These are phyloP conservation scores for Eurystomus gularis DNA, from an alignment of 2,113 vertebrate species.

Conservation along the genomic window DNA sequence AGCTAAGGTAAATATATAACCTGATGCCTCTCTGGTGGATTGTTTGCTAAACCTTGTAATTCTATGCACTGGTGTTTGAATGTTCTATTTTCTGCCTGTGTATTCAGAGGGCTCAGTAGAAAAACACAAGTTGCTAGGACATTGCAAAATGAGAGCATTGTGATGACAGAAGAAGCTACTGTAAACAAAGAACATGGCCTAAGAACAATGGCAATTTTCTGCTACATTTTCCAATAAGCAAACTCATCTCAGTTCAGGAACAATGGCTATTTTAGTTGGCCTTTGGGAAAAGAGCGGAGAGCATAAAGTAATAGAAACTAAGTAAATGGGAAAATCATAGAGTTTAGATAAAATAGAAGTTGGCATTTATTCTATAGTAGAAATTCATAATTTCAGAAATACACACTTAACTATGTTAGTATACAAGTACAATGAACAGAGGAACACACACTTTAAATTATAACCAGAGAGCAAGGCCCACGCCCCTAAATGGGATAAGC, in stretches of 20 bases:
- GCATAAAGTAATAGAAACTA: neutral
- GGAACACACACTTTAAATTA: neutral
- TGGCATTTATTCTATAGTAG: neutral
- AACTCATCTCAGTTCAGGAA: neutral
- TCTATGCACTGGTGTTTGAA: slow-evolving; percentile 27
- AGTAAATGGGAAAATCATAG: neutral
- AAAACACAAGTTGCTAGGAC: neutral
- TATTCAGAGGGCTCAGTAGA: neutral
- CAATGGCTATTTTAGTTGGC: neutral
- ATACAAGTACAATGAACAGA: neutral
- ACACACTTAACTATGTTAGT: neutral
- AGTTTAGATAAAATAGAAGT: neutral
- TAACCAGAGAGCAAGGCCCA: neutral
- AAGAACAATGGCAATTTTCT: slow-evolving; percentile 6
- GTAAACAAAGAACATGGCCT: neutral
- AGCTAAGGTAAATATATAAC: slow-evolving; percentile 57
- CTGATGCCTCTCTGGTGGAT: neutral
- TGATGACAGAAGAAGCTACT: neutral
- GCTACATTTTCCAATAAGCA: neutral
- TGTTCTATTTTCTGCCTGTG: slow-evolving; percentile 19
- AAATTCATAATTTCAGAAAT: neutral
- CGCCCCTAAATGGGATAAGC: neutral
- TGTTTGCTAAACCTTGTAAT: slow-evolving; percentile 52
- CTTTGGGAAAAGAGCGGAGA: neutral
- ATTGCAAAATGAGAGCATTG: neutral